Conservation (phyloP, 2,797 vertebrate species). For the Microctenopoma stevenorrisi region DNA sequence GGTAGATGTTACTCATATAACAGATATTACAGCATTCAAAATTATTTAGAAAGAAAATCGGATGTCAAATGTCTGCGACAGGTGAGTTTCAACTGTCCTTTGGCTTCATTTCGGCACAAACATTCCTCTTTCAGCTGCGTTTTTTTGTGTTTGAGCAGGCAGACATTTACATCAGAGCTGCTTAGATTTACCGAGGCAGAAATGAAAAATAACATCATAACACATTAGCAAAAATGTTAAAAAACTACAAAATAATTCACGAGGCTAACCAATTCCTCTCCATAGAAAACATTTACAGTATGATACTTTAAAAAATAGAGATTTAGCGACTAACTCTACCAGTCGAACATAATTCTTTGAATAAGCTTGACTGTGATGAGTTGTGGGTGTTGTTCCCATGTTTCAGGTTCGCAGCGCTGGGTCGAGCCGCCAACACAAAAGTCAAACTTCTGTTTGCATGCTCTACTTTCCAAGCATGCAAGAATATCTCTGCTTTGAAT, state of each 20-base stretch:
- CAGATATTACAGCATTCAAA: conserved; percentile 73
- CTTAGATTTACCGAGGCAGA: conserved; percentile 63
- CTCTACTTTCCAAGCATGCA: conserved; percentile 70
- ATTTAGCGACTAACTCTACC: conserved; percentile 63
- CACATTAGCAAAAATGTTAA: conserved; percentile 63
- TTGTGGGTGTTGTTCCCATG: conserved; percentile 53
- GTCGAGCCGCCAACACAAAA: conserved; percentile 34
- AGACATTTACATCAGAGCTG: conserved; percentile 40
- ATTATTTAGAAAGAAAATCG: conserved; percentile 32
- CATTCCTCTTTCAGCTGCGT: conserved; percentile 37
- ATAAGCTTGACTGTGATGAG: conserved; percentile 37
- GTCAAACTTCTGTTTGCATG: conserved; percentile 51
- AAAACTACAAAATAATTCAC: conserved; percentile 74
- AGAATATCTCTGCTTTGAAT: conserved; percentile 72
- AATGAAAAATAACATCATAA: conserved; percentile 34
- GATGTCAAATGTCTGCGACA: conserved; percentile 33
- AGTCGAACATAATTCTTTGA: conserved; percentile 45
- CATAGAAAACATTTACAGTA: conserved; percentile 74
- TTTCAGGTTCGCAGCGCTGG: conserved; percentile 31
- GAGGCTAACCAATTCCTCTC: conserved; percentile 56
- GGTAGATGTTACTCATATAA: conserved; percentile 79
- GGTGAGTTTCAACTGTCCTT: conserved; percentile 37
- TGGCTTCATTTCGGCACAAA: conserved; percentile 16
- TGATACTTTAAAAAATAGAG: conserved; percentile 79
- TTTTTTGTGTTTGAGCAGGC: conserved; percentile 17